Conservation (phyloP, 2,888 invertebrate genomes). For the Hypomecis punctinalis region DNA sequence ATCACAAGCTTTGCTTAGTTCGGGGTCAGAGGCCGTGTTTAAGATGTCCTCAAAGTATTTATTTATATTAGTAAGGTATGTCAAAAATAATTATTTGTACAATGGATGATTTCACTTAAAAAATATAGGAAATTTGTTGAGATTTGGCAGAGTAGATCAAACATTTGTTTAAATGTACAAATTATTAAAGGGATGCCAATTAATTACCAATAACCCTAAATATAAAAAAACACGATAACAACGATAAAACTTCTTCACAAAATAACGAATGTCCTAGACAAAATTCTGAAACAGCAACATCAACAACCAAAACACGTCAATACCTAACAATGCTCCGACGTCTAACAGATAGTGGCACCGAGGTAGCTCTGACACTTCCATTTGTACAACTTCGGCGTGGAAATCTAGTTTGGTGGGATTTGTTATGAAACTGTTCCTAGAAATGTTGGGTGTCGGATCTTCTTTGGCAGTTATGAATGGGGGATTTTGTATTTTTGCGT, state of each 20-base stretch:
- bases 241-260: background rate
- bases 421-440: slow-evolving; percentile 22
- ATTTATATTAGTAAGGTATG: too few species aligned
- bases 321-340: slow-evolving; percentile 26
- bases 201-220: background rate
- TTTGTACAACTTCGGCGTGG: slow-evolving; percentile 40
- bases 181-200: too few species aligned
- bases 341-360: slow-evolving; percentile 9
- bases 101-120: too few species aligned
- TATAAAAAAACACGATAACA: background rate
- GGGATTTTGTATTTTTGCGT: slow-evolving; percentile 6
- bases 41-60: too few species aligned
- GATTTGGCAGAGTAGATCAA: too few species aligned
- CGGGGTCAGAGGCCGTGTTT: too few species aligned
- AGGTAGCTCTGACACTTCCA: slow-evolving; percentile 37
- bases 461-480: slow-evolving; percentile 20
- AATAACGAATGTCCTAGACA: background rate
- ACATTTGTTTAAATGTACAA: too few species aligned
- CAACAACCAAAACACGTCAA: slow-evolving; percentile 16
- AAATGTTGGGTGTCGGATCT: slow-evolving; percentile 8
- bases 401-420: slow-evolving; percentile 39
- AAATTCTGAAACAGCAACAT: slow-evolving; percentile 3
- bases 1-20: too few species aligned
- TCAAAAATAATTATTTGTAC: too few species aligned
- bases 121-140: too few species aligned